Evolutionary conservation across 2,113 vertebrate genomes (phyloP), one percentile per base, ranked within the genome.

Genomic region (Leuciscus idus): DNA sequence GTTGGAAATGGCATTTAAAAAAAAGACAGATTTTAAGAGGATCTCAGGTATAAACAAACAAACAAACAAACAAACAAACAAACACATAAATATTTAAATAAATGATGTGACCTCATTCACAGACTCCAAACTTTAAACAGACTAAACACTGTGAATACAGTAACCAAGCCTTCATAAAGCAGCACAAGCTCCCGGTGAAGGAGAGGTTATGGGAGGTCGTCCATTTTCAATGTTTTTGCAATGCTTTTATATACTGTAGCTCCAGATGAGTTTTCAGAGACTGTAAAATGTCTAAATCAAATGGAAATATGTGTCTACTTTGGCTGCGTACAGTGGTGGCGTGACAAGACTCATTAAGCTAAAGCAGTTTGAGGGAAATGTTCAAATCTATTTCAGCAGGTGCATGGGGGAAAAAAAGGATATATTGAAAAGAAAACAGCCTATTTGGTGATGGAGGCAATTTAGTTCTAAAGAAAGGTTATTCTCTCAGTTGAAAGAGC

Each of bases 391-490:
- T 43, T 30, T 57, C 64, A 39, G 62, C 84, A 74, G 86, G 62
- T n/a, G 57, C 33, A 33, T 33, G 33, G 33, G 30, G 7, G 19
- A n/a, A 43, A 59, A 79, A 78, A 39, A n/a, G 5, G 19, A 39
- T 23, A n/a, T 52, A 50, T 46, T 36, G 8, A 83, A 48, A 83
- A 59, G 11, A 76, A 55, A 77, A 75, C 39, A n/a, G 68, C 19
- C 72, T 52, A 48, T 80, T 84, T 66, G 57, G 79, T 59, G 46
- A 26, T 73, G 39, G 48, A 64, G 84, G 84, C 77, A 84, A 87
- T 72, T 84, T 82, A 82, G 68, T 87, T 68, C 86, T 80, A 48
- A 39, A 84, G 83, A 78, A 92, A 91, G 88, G 88, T 90, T 85
- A 89, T 70, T 57, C 39, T 62, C 85, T 86, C 28, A n/a, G 46